Evolutionary conservation across 2,888 invertebrate genomes (phyloP), one percentile per base, ranked within the genome.

Genomic region (Tolmerus cingulatus): DNA sequence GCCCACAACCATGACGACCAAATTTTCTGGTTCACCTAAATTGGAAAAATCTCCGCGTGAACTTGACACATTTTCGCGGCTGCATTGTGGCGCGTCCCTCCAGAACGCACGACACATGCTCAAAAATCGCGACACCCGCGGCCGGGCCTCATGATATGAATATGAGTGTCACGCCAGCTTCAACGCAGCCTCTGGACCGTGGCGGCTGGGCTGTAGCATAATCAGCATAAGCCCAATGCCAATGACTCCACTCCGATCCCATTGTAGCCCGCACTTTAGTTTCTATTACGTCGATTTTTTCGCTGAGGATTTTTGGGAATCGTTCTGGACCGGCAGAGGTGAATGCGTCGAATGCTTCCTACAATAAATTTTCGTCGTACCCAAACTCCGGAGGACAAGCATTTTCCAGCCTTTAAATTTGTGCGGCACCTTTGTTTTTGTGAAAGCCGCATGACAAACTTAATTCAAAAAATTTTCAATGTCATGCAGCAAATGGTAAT

Each of bases 181-280:
- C 27, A 66, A 0, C 66, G 9, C 43, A 40, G 27, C 74, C 55
- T 87, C 37, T 74, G 76, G 76, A 81, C 78, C 87, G 74, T 87
- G 74, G 74, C 43, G 74, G 55, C 74, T 40, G 23, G 74, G 30
- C 74, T 40, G 40, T 40, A 51, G 30, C 43, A 46, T 55, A 46
- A 86, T 86, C 74, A 78, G 43, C 76, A 87, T 84, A 87, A 55
- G 87, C 30, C 87, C 88, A 88, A 88, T 88, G 88, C 88, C 88
- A 88, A 86, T 88, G 88, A 88, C 88, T 88, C 84, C 76, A 78
- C 37, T 19, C 16, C 37, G 37, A 14, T 57, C 37, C 57, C 19
- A 57, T 82, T 57, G 55, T 46, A 12, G 66, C 82, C 37, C 19
- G 34, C 76, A 37, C 40, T 76, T 30, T 30, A 34, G 76, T 76